These are phyloP conservation scores for Brotula barbata DNA, from an alignment of 2,797 vertebrate species.

Conservation along the genomic window DNA sequence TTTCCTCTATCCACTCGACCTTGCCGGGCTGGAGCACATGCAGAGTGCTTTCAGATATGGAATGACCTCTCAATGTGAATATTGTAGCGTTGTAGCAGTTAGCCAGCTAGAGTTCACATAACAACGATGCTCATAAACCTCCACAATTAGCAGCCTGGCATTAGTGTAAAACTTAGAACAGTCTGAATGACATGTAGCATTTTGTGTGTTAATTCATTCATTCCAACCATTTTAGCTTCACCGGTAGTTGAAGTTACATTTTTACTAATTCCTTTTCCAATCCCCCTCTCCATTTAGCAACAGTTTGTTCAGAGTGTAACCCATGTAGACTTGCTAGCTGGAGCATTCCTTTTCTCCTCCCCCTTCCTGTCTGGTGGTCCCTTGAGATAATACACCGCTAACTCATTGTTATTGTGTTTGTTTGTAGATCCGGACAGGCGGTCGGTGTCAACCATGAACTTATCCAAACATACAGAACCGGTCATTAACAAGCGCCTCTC, in stretches of 20 bases:
- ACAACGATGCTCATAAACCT: no score
- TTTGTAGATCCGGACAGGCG: conserved; percentile 92
- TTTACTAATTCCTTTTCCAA: conserved; percentile 47
- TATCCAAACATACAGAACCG: conserved; percentile 94
- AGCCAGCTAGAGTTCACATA: conserved; percentile 43
- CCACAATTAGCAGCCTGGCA: conserved; percentile 50
- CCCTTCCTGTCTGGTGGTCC: background rate
- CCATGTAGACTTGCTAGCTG: no score
- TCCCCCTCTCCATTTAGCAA: conserved; percentile 22
- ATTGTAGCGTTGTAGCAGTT: conserved; percentile 56
- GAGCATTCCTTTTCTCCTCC: conserved; percentile 16
- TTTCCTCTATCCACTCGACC: conserved; percentile 90
- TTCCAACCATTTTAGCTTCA: conserved; percentile 28
- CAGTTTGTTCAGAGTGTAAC: no score
- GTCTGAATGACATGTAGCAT: conserved; percentile 56
- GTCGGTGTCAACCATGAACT: conserved; percentile 97
- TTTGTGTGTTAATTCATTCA: conserved; percentile 19
- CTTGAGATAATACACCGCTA: background rate
- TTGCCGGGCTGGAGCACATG: conserved; percentile 90
- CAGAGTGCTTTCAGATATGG: conserved; percentile 86
- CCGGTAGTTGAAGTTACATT: conserved; percentile 20
- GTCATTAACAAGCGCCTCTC: conserved; percentile 98
- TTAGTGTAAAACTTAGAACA: conserved; percentile 55
- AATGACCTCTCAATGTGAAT: conserved; percentile 83
- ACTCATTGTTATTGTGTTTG: conserved; percentile 14